Conservation (phyloP, 1,140 invertebrate genomes). For the Eupeodes corollae region DNA sequence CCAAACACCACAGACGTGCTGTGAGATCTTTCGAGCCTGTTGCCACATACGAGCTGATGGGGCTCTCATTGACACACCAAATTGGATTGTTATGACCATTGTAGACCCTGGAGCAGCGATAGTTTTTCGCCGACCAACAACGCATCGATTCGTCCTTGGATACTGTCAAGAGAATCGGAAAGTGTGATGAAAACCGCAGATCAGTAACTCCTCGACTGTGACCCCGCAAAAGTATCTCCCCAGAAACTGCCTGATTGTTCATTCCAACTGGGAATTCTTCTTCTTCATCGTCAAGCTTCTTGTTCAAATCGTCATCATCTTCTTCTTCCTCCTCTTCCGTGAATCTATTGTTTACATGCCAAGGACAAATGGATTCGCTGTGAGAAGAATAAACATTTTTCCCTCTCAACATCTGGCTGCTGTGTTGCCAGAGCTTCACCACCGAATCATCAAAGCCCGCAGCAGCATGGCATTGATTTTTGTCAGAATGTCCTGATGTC, state of each 20-base stretch:
- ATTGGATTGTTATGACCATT: conserved; percentile 77
- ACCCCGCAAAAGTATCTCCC: conserved; percentile 51
- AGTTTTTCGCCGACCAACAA: conserved; percentile 55
- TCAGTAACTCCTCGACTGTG: conserved; percentile 64
- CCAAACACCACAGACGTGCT: conserved; percentile 74
- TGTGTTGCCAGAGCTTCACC: conserved; percentile 32
- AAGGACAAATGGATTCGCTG: conserved; percentile 19
- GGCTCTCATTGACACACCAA: conserved; percentile 70
- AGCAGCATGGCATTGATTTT: conserved; percentile 26
- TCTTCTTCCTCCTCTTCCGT: conserved; percentile 15
- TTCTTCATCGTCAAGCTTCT: conserved; percentile 11
- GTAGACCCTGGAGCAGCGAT: conserved; percentile 56
- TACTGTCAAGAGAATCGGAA: conserved; percentile 54
- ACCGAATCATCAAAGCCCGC: conserved; percentile 31
- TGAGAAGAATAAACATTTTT: conserved; percentile 22
- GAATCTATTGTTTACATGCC: conserved; percentile 27
- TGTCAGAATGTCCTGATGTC: conserved; percentile 20
- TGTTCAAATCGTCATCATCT: conserved; percentile 9
- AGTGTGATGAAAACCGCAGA: conserved; percentile 48
- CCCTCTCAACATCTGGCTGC: conserved; percentile 23
- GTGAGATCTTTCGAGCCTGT: conserved; percentile 77
- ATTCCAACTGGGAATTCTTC: conserved; percentile 8
- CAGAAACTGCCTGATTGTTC: conserved; percentile 28
- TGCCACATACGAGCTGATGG: conserved; percentile 58
- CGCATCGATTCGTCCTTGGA: conserved; percentile 68